phyloP scores from a whole-genome alignment of 2,888 invertebrate species.

The Portevinia maculata region DNA sequence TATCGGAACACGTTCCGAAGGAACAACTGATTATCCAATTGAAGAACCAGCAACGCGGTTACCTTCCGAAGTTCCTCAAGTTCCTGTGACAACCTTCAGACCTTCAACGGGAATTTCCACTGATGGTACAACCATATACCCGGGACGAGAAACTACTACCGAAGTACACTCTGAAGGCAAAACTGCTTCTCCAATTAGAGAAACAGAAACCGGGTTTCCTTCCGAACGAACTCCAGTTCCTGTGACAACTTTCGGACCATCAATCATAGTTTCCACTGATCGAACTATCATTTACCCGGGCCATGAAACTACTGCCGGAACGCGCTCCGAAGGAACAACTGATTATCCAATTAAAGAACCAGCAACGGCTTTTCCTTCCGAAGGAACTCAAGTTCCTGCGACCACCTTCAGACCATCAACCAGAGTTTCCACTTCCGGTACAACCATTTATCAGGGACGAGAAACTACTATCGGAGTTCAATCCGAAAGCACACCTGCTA shows the following conservation, averaged over 20 bases:
- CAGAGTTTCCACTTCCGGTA: not conserved
- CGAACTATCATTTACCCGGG: not conserved
- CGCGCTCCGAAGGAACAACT: not conserved
- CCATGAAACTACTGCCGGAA: not conserved
- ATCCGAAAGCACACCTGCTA: not conserved
- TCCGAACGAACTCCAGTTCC: not conserved
- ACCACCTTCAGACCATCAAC: not conserved
- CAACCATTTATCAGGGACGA: not conserved
- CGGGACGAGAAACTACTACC: not conserved
- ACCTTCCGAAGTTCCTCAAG: not conserved
- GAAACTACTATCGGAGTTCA: not conserved
- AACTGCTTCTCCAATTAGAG: not conserved
- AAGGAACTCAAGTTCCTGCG: not conserved
- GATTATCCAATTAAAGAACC: not conserved
- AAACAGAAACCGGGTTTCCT: not conserved
- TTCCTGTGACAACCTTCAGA: not conserved
- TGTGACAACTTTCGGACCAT: not conserved
- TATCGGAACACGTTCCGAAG: not conserved
- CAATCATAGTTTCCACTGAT: not conserved
- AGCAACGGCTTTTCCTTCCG: not conserved
- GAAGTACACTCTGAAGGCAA: not conserved
- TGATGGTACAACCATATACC: not conserved
- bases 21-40: not conserved
- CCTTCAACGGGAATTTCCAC: not conserved
- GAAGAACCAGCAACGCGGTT: not conserved